phyloP scores from a whole-genome alignment of 2,888 invertebrate species.

The Dendrolimus pini region DNA sequence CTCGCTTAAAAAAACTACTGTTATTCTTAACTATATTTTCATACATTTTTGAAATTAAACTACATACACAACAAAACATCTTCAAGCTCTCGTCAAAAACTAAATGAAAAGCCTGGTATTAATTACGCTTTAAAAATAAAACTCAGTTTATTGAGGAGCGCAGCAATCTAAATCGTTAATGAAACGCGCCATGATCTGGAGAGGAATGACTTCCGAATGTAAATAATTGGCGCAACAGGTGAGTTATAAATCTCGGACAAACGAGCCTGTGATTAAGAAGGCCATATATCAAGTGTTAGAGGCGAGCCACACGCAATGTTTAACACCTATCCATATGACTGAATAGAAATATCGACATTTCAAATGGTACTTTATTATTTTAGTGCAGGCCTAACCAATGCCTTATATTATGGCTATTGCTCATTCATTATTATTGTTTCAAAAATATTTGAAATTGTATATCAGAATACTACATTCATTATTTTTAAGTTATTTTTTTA shows the following conservation, averaged over 20 bases:
- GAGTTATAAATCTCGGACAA: constrained; percentile 62
- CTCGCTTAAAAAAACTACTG: no score
- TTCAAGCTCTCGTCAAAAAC: no score
- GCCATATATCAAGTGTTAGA: constrained; percentile 56
- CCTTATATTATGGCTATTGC: no score
- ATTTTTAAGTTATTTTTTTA: no score
- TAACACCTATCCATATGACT: constrained; percentile 35
- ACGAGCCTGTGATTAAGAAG: constrained; percentile 64
- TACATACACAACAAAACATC: no score
- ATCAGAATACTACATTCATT: no score
- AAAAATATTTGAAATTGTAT: no score
- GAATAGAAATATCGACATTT: constrained; percentile 30
- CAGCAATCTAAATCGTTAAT: constrained; percentile 21
- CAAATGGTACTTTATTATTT: constrained; percentile 3
- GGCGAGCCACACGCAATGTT: constrained; percentile 48
- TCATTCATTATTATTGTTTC: no score
- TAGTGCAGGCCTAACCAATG: no score
- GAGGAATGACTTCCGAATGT: constrained; percentile 60
- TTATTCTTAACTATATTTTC: no score
- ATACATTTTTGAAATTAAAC: no score
- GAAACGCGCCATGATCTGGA: constrained; percentile 12
- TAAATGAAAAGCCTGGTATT: no score
- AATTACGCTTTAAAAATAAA: constrained; percentile 1
- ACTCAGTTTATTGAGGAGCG: neutral
- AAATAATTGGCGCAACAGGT: constrained; percentile 71